These are phyloP conservation scores for Sander vitreus DNA, from an alignment of 2,113 vertebrate genomes.

Conservation along the genomic window DNA sequence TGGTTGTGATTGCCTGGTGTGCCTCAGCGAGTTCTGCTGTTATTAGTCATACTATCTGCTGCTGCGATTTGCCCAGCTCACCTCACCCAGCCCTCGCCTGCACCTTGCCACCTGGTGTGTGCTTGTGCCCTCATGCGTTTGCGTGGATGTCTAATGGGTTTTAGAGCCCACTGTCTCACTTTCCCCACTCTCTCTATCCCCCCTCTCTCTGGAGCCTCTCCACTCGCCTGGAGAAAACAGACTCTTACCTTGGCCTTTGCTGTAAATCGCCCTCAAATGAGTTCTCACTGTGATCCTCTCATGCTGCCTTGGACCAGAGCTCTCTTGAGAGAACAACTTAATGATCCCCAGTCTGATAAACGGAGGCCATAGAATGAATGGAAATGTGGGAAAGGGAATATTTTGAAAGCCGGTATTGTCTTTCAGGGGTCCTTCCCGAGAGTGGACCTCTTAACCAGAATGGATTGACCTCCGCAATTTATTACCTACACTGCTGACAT, in stretches of 20 bases:
- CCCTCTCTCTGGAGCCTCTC: constrained; percentile 49
- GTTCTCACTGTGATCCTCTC: constrained; percentile 54
- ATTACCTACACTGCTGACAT: constrained; percentile 67
- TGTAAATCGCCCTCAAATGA: constrained; percentile 63
- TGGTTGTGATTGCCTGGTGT: constrained; percentile 59
- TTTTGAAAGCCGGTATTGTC: constrained; percentile 53
- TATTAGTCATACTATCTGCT: constrained; percentile 66
- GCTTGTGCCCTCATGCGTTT: constrained; percentile 40
- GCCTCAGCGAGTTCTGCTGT: constrained; percentile 50
- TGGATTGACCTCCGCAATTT: constrained; percentile 76
- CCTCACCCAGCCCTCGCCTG: constrained; percentile 24
- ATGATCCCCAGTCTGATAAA: constrained; percentile 68
- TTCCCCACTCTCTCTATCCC: neutral
- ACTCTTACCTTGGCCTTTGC: constrained; percentile 56
- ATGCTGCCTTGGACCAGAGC: constrained; percentile 48
- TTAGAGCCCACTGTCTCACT: constrained; percentile 46
- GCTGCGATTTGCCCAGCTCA: constrained; percentile 37
- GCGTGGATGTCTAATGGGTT: constrained; percentile 43
- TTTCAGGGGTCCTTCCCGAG: constrained; percentile 56
- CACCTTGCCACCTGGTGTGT: constrained; percentile 23
- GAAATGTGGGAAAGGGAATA: constrained; percentile 50
- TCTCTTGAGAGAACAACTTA: constrained; percentile 67
- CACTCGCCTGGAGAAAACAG: constrained; percentile 49
- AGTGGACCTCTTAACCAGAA: constrained; percentile 61
- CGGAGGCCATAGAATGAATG: constrained; percentile 43